Percentiles rank a stretch among this genome's conserved stretches.
These are phyloP conservation scores for Callinectes sapidus DNA, from an alignment of 2,888 invertebrate species.

Conservation along the genomic window DNA sequence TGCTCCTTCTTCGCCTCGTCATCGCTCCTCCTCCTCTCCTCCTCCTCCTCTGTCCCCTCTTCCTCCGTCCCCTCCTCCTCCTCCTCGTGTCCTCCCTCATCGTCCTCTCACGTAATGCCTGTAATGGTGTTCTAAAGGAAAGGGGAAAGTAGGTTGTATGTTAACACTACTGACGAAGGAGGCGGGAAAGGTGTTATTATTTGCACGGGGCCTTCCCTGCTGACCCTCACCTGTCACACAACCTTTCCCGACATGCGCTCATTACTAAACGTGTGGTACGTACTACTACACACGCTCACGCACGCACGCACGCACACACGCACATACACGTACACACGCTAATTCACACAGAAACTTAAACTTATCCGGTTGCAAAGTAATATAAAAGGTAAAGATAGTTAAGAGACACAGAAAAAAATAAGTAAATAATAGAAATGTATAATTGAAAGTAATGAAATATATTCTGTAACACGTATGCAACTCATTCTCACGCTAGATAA, in stretches of 20 bases:
- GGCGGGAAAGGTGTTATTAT: not conserved
- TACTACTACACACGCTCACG: not conserved
- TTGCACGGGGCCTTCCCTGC: not conserved
- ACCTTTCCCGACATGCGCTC: not conserved
- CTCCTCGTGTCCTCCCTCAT: constrained; percentile 36
- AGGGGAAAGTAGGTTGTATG: constrained; percentile 7
- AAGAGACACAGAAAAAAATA: not conserved
- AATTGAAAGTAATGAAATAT: not conserved
- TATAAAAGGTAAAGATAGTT: not conserved
- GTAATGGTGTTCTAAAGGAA: constrained; percentile 28
- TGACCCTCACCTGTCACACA: constrained; percentile 3
- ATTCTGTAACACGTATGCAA: not conserved
- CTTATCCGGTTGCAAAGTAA: not conserved
- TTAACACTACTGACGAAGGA: not conserved
- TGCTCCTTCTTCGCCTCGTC: constrained; percentile 19
- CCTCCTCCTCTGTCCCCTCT: not conserved
- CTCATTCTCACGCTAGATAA: not conserved
- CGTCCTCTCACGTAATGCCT: constrained; percentile 24
- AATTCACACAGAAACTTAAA: not conserved
- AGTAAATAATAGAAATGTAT: not conserved
- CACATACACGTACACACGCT: not conserved
- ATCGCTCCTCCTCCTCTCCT: constrained; percentile 9
- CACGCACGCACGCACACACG: not conserved
- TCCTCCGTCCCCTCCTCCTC: not conserved
- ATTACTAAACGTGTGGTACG: not conserved